These are phyloP conservation scores for Eilema caniola DNA, from an alignment of 2,888 invertebrate genomes.

Conservation along the genomic window DNA sequence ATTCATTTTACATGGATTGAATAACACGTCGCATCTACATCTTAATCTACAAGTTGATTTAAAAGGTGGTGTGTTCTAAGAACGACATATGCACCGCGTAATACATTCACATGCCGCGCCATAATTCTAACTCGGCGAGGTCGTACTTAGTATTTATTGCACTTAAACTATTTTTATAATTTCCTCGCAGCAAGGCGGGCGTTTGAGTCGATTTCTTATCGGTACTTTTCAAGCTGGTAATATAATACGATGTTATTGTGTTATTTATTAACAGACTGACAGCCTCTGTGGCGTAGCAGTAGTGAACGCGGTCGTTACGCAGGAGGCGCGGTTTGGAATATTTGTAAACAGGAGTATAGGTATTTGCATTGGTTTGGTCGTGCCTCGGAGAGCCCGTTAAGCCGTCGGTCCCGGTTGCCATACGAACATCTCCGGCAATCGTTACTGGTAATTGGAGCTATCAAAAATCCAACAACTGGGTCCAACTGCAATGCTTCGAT, in stretches of 20 bases:
- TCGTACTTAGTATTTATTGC: constrained; percentile 7
- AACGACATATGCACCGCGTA: constrained; percentile 22
- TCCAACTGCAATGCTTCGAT: no score
- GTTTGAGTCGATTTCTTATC: constrained; percentile 11
- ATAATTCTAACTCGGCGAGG: constrained; percentile 18
- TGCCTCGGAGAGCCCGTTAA: no score
- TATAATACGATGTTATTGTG: not conserved
- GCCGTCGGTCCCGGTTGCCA: no score
- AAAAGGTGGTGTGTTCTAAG: constrained; percentile 15
- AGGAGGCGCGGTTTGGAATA: no score
- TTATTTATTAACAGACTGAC: not conserved
- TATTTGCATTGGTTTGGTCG: no score
- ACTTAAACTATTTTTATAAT: constrained; percentile 17
- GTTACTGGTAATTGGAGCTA: no score
- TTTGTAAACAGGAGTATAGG: no score
- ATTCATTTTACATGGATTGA: not conserved
- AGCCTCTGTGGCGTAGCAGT: no score
- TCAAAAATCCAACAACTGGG: no score
- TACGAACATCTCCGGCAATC: no score
- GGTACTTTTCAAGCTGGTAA: not conserved
- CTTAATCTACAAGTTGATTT: constrained; percentile 21
- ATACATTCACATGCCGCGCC: constrained; percentile 10
- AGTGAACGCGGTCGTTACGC: no score
- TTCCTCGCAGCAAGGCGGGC: constrained; percentile 13
- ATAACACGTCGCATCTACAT: not conserved